Evolutionary conservation across 2,888 invertebrate genomes (phyloP).

Genomic region (Nudaria mundana): DNA sequence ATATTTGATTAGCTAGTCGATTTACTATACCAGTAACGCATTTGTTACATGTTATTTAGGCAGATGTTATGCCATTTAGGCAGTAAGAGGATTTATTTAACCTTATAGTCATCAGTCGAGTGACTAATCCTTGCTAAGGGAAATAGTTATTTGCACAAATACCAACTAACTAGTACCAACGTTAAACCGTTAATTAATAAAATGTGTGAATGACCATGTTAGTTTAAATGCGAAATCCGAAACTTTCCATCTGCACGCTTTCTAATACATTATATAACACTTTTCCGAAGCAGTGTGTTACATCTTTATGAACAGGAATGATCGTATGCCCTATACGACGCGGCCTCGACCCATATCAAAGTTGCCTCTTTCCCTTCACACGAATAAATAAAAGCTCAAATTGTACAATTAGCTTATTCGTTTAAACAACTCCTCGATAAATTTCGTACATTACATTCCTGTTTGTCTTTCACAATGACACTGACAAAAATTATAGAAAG

Average conservation of each 20-base stretch:
- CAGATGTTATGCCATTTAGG: not conserved
- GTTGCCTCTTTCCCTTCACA: conserved; percentile 67
- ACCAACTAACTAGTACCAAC: too few species aligned
- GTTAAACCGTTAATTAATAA: too few species aligned
- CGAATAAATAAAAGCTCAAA: conserved; percentile 79
- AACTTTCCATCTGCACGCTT: too few species aligned
- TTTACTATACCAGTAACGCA: not conserved
- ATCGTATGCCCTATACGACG: conserved; percentile 69
- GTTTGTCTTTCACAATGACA: conserved; percentile 36
- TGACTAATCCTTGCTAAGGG: too few species aligned
- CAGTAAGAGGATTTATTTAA: conserved; percentile 23
- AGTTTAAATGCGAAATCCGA: too few species aligned
- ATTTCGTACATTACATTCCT: conserved; percentile 54
- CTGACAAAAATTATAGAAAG: not conserved
- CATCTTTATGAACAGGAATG: too few species aligned
- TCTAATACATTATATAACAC: too few species aligned
- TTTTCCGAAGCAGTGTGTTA: too few species aligned
- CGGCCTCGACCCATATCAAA: conserved; percentile 76
- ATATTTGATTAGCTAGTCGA: not conserved
- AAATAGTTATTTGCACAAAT: too few species aligned
- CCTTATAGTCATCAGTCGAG: conserved; percentile 52
- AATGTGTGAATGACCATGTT: too few species aligned
- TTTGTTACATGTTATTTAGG: too few species aligned
- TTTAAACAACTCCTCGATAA: conserved; percentile 62
- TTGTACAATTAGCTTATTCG: conserved; percentile 72